These are phyloP conservation scores for Paracanthobrama guichenoti DNA, from an alignment of 2,113 vertebrate genomes.

Conservation along the genomic window DNA sequence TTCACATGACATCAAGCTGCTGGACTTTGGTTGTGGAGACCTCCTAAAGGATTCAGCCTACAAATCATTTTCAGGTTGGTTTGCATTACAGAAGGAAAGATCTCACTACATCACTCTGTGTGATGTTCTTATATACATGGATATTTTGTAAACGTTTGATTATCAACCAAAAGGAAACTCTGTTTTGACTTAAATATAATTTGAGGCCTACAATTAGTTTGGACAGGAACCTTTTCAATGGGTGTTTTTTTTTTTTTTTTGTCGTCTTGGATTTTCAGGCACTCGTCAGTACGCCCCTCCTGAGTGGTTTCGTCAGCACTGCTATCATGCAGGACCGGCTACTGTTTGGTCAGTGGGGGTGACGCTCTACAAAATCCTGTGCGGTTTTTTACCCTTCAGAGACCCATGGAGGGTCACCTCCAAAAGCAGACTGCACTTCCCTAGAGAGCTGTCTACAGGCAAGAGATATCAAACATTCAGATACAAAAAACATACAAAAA, in stretches of 20 bases:
- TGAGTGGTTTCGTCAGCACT: constrained; percentile 63
- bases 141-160: neutral
- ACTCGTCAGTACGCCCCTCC: constrained; percentile 63
- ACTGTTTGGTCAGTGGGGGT: too few species aligned
- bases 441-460: too few species aligned
- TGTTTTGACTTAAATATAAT: neutral
- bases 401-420: too few species aligned
- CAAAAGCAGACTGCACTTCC: too few species aligned
- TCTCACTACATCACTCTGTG: neutral
- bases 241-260: neutral
- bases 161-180: neutral
- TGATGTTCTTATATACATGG: constrained; percentile 26
- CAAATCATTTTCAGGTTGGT: constrained; percentile 62
- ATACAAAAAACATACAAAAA: too few species aligned
- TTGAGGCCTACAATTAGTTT: too few species aligned
- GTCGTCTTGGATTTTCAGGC: constrained; percentile 44
- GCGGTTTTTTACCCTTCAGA: too few species aligned
- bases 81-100: neutral
- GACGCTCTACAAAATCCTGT: too few species aligned
- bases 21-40: constrained; percentile 69
- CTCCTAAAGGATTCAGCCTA: constrained; percentile 56
- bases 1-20: constrained; percentile 61
- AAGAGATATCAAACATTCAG: too few species aligned
- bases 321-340: constrained; percentile 43
- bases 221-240: neutral